Base-by-base conservation (phyloP, 1,140 invertebrate species). In the Frieseomelitta varia region DNA sequence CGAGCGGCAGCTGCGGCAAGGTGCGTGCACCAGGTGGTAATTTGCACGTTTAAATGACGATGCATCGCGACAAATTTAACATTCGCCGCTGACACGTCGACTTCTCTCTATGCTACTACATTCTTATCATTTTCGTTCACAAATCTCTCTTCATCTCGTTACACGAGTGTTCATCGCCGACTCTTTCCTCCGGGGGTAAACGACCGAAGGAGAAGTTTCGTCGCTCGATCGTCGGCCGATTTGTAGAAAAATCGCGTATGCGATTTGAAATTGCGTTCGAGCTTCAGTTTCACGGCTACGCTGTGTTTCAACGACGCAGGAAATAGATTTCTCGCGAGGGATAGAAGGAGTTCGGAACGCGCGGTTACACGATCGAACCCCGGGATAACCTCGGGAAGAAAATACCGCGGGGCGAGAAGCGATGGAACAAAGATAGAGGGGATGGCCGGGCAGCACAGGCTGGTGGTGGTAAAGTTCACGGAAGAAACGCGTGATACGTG, bases 401-500 rank as follows among this genome's bases (percentile, higher is more conserved):
- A 88, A 88, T 85, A 69, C 83, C 51, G 83, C 74, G 34, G 63
- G 67, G 67, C 61, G 58, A 67, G 81, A 56, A 58, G 27, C 68
- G 77, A 86, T 53, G 68, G 67, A 78, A 89, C 56, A 83, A 80
- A 84, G 88, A 89, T 89, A 88, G 77, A 80, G 71, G 81, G 76
- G 84, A 79, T 61, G 51, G 51, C 21, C 39, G 34, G 67, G 39
- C 67, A 71, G 73, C 39, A 47, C 39, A 47, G 39, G 8, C 39
- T 47, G 81, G 34, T 67, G 81, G 79, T 82, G 78, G 86, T 90
- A 91, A 91, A 92, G 90, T 92, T 92, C 91, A 87, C 92, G 91
- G 91, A 92, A 92, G 92, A 85, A 90, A 90, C 75, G 90, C 88
- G 86, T 85, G 90, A 91, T 91, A 80, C 88, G 87, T 87, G 58